A percentile compares a stretch with the other conserved stretches of the same genome.
These are phyloP conservation scores for Xiphydria camelus DNA, from an alignment of 2,888 invertebrate genomes.

Conservation along the genomic window DNA sequence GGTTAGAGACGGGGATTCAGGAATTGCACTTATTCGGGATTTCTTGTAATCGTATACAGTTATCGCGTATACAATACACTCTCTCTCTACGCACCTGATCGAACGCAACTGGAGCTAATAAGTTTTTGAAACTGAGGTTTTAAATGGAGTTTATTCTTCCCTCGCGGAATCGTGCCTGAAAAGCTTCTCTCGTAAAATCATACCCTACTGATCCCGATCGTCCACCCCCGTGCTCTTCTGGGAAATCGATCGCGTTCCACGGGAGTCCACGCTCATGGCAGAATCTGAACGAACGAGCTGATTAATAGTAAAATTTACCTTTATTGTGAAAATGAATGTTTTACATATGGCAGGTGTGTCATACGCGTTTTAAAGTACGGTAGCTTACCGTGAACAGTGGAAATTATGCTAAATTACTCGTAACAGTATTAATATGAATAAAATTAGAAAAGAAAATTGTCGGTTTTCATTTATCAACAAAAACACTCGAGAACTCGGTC, in stretches of 20 bases:
- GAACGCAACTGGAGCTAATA: too few species aligned
- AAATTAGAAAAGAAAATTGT: constrained; percentile 21
- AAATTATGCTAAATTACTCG: constrained; percentile 38
- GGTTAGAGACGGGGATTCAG: too few species aligned
- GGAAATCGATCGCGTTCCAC: constrained; percentile 1
- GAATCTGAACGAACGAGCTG: not conserved
- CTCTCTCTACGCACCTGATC: too few species aligned
- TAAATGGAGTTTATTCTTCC: too few species aligned
- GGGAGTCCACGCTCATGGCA: constrained; percentile 11
- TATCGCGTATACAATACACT: too few species aligned
- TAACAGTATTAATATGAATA: constrained; percentile 29
- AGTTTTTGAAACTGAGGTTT: too few species aligned
- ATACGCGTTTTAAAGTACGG: constrained; percentile 27
- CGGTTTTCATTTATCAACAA: not conserved
- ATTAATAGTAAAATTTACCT: constrained; percentile 47
- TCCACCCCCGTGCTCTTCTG: not conserved
- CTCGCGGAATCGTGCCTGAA: constrained; percentile 8
- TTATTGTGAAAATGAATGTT: constrained; percentile 53
- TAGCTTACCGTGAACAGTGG: constrained; percentile 34
- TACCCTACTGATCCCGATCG: constrained; percentile 12
- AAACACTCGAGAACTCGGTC: not conserved
- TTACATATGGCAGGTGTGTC: constrained; percentile 48
- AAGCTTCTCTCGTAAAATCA: constrained; percentile 12
- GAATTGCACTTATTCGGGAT: too few species aligned
- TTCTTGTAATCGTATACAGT: too few species aligned